These are phyloP conservation scores for Ibidorhyncha struthersii DNA, from an alignment of 2,113 vertebrate species.

Conservation along the genomic window DNA sequence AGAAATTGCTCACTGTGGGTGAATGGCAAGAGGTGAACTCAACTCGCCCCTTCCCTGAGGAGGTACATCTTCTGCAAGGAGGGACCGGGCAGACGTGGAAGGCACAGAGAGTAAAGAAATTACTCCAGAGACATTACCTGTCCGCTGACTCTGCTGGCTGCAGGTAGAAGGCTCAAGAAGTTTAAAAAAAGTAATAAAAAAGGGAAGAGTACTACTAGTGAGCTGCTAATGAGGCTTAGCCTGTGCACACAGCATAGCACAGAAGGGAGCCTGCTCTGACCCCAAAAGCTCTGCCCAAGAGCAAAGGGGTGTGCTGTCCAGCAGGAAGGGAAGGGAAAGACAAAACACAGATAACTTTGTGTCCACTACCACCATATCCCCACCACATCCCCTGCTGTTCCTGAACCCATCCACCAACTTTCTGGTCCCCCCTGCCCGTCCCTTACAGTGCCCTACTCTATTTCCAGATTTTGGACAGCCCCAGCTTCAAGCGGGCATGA, in stretches of 20 bases:
- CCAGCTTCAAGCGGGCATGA: fast-evolving
- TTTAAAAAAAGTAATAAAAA: neutral
- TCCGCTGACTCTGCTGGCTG: neutral
- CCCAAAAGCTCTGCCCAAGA: neutral
- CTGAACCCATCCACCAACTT: neutral
- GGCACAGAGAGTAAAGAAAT: neutral
- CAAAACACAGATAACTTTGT: neutral
- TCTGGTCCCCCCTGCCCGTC: neutral
- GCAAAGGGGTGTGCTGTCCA: neutral
- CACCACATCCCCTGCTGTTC: neutral
- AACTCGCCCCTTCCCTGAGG: neutral
- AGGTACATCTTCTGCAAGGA: neutral
- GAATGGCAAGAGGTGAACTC: neutral
- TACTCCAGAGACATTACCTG: neutral
- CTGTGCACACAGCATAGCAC: neutral
- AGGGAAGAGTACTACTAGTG: neutral
- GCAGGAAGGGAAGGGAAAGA: neutral
- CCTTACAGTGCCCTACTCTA: neutral
- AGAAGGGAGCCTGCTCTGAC: neutral
- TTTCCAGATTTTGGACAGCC: neutral
- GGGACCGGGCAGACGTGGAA: neutral
- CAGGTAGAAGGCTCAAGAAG: neutral
- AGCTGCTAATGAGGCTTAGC: neutral
- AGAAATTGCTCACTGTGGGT: neutral
- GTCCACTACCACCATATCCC: neutral